Base-by-base conservation (phyloP, 2,888 invertebrate genomes). In the Drosophila quinaria region DNA sequence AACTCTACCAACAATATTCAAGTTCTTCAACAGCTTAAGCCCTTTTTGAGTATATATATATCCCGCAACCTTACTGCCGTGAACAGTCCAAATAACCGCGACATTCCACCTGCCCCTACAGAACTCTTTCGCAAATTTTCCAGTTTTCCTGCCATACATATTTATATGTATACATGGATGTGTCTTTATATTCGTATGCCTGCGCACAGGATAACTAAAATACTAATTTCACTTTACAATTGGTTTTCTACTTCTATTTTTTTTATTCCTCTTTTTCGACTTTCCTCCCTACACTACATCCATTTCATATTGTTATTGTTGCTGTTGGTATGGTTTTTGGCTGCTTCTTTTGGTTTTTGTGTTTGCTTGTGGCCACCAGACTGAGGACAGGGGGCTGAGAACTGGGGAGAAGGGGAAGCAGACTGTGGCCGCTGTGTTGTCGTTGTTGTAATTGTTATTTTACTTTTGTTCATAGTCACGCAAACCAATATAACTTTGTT, bases 401-500 rank as follows among this genome's bases (percentile, higher is more conserved):
- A 31, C 29, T 15, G 33, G 37, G 33, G 35, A 17, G 54, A 3
- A 22, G 63, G 33, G 8, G 22, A 31, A 33, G 50, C 13, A 22
- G 52, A 39, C 33, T 78, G 70, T 70, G 70, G 76, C 63, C 70
- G 55, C 66, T 50, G 19, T 71, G 55, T 49, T 65, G 41, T 46
- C 61, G 62, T 75, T 79, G 72, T 80, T 86, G 88, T 87, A 82
- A 81, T 88, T 86, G 86, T 80, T 88, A 80, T 86, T 86, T 86
- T 81, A 84, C 87, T 86, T 88, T 88, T 88, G 86, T 81, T 79
- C 83, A 86, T 80, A 86, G 86, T 86, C 86, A 86, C 86, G 86
- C 86, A 86, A 86, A 88, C 88, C 86, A 88, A 88, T 87, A 87
- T 87, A 88, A 86, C 88, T 88, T 87, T 87, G 81, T 83, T 81